These are phyloP conservation scores for Streptopelia turtur DNA, from an alignment of 2,797 vertebrate species.

Conservation along the genomic window DNA sequence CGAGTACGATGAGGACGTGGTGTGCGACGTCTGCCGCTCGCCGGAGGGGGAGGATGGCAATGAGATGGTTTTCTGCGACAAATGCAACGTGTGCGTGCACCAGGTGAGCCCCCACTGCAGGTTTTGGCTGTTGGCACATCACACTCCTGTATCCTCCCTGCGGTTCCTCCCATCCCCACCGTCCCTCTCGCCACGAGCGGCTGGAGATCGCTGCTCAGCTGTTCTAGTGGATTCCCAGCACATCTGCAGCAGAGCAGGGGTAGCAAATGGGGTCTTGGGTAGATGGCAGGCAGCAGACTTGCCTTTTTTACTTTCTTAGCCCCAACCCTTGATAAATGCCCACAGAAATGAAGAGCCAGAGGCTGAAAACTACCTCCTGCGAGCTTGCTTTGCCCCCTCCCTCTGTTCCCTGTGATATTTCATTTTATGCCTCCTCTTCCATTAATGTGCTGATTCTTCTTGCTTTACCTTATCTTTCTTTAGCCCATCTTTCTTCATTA, in stretches of 20 bases:
- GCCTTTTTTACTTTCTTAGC: not conserved
- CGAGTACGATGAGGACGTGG: conserved; percentile 96
- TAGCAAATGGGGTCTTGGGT: not conserved
- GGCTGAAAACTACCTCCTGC: rapidly evolving
- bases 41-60: conserved; percentile 96
- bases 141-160: rapidly evolving
- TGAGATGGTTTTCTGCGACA: conserved; percentile 98
- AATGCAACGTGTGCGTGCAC: conserved; percentile 96
- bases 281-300: not conserved
- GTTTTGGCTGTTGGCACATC: rapidly evolving
- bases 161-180: not conserved
- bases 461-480: not conserved
- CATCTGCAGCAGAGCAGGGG: rapidly evolving
- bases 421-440: not conserved
- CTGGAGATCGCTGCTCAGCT: rapidly evolving
- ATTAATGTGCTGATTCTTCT: not conserved
- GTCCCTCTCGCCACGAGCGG: not conserved
- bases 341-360: not conserved
- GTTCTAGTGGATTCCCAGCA: not conserved
- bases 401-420: not conserved
- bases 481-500: not conserved
- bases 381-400: not conserved
- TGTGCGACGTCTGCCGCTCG: conserved; percentile 95
- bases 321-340: rapidly evolving
- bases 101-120: conserved; percentile 79